These are phyloP conservation scores for Philereme transversata DNA, from an alignment of 2,888 invertebrate genomes.

Conservation along the genomic window DNA sequence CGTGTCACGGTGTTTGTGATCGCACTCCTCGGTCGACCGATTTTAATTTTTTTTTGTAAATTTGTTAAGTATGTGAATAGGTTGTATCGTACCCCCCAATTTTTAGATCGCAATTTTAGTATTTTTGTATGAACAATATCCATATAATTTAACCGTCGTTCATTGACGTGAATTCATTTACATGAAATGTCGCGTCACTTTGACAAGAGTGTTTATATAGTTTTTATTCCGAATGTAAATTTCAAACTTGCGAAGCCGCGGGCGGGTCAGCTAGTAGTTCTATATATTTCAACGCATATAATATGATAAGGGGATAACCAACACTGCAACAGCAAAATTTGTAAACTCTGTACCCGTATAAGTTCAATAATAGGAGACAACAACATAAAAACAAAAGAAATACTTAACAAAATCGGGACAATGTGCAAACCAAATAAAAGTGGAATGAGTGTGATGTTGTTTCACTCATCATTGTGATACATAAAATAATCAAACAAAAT, in stretches of 20 bases:
- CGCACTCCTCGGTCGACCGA: too few species aligned
- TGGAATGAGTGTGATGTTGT: conserved; percentile 27
- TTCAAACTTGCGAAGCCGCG: neutral
- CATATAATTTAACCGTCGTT: too few species aligned
- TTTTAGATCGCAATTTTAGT: too few species aligned
- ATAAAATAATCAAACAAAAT: conserved; percentile 10
- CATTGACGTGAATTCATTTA: too few species aligned
- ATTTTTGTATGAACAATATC: too few species aligned
- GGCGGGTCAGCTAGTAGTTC: neutral
- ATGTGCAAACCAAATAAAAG: conserved; percentile 52
- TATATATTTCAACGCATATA: conserved; percentile 28
- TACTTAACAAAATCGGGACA: conserved; percentile 41
- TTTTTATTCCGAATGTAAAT: too few species aligned
- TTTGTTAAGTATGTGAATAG: too few species aligned
- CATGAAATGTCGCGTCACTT: too few species aligned
- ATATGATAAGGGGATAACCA: conserved; percentile 33
- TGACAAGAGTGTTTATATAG: too few species aligned
- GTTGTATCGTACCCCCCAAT: too few species aligned
- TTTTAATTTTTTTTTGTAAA: too few species aligned
- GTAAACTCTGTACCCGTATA: conserved; percentile 12
- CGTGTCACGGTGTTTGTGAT: too few species aligned
- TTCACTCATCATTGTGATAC: conserved; percentile 2
- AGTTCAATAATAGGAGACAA: conserved; percentile 20
- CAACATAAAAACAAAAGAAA: conserved; percentile 35
- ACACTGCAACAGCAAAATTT: conserved; percentile 60